Base-by-base conservation (phyloP, 2,888 invertebrate genomes). In the Harpalus rufipes region DNA sequence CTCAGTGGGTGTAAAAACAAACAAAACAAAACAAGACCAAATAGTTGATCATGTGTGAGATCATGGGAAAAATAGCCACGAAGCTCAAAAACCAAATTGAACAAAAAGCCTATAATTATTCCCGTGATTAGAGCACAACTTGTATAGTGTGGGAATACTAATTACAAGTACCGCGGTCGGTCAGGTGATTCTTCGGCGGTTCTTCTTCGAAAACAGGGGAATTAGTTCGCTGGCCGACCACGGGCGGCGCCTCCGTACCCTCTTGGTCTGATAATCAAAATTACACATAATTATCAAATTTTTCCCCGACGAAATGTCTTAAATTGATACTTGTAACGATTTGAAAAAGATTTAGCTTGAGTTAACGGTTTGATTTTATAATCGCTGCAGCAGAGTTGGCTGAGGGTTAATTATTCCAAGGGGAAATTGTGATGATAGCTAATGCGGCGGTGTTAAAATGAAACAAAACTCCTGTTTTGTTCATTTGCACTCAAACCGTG, bases 261-360 rank as follows among this genome's bases (percentile, higher is more conserved):
- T 89, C 89, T 89, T 89, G 89, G 88, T 88, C 89, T 90, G 89
- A 90, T 90, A 90, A 90, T 90, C 90, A 89, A 90, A 90, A 90
- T 90, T 90, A 90, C 90, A 90, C 89, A 89, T 90, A 90, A 90
- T 90, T 90, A 90, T 89, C 89, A 88, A 89, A 89, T 88, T 89
- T 89, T 89, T 89, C 87, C 88, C 85, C 87, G 88, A 88, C 86
- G 86, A 87, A 86, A 86, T 85, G 80, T 83, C 86, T 86, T 76
- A 87, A 87, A 86, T 86, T 87, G 86, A 88, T 86, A 88, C 88
- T 87, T 86, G 86, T 87, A 87, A 87, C 86, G 87, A 87, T 87
- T 88, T 87, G 87, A 87, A 88, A 87, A 87, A 87, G 87, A 87
- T 86, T 84, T 84, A 84, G 84, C 59, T 61, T 78, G 78, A 39